Conservation (phyloP, 2,113 vertebrate genomes). For the Oncorhynchus nerka region DNA sequence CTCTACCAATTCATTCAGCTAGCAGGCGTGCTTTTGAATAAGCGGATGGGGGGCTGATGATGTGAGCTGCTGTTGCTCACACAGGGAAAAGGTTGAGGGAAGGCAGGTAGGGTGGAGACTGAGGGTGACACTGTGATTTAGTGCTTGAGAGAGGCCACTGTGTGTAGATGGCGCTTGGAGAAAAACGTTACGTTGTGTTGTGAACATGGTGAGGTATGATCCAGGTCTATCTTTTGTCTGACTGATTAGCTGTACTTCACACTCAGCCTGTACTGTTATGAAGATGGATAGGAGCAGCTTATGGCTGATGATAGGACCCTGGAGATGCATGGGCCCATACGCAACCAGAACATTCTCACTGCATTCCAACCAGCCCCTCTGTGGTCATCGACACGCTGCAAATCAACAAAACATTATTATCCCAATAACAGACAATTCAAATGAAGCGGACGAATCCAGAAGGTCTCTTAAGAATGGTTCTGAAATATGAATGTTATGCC, state of each 20-base stretch:
- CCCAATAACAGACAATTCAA: slow-evolving; percentile 61
- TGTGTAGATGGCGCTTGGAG: neutral
- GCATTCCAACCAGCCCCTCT: slow-evolving; percentile 66
- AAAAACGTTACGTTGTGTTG: neutral
- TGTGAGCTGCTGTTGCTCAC: slow-evolving; percentile 5
- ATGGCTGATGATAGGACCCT: slow-evolving; percentile 70
- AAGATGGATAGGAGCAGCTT: slow-evolving; percentile 75
- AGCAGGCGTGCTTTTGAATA: slow-evolving; percentile 30
- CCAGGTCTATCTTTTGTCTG: neutral
- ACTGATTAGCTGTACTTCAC: slow-evolving; percentile 65
- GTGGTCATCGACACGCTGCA: slow-evolving; percentile 27
- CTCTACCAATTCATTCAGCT: slow-evolving; percentile 27
- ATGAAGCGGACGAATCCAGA: slow-evolving; percentile 65
- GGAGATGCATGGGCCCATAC: slow-evolving; percentile 68
- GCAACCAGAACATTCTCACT: slow-evolving; percentile 63
- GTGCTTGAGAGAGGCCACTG: neutral
- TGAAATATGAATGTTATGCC: slow-evolving; percentile 74
- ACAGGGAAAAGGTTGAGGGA: neutral
- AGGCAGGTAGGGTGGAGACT: neutral
- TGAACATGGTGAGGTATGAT: neutral
- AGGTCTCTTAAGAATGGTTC: slow-evolving; percentile 61
- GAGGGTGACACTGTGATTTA: slow-evolving; percentile 3
- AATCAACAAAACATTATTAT: slow-evolving; percentile 50
- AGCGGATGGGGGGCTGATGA: slow-evolving; percentile 52
- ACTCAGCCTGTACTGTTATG: slow-evolving; percentile 68